A percentile compares a stretch with the other conserved stretches of the same genome.
Conservation (phyloP, 2,888 invertebrate genomes). For the Dryadula phaetusa region DNA sequence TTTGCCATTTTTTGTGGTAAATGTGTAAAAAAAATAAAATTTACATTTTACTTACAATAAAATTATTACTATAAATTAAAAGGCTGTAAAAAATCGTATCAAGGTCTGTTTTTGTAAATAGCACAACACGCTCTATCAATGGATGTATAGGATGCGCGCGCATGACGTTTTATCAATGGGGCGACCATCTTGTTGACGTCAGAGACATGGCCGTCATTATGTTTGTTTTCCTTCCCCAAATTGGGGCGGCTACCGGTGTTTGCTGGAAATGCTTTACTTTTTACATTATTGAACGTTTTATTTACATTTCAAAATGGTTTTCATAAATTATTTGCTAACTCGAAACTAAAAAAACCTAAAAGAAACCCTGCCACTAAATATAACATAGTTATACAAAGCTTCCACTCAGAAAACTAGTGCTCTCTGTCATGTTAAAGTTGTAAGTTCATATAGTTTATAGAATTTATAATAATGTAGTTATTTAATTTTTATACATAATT, state of each 20-base stretch:
- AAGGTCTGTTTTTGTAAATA: slow-evolving; percentile 21
- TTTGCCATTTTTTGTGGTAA: too few relatives aligned
- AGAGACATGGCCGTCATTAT: slow-evolving; percentile 64
- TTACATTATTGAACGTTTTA: not conserved
- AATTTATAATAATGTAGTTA: too few relatives aligned
- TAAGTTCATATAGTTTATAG: not conserved
- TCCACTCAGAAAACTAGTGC: too few relatives aligned
- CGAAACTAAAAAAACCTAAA: too few relatives aligned
- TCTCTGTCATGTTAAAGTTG: too few relatives aligned
- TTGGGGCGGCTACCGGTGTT: slow-evolving; percentile 45
- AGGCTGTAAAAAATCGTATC: slow-evolving; percentile 7
- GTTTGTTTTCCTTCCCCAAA: slow-evolving; percentile 71
- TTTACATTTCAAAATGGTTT: not conserved
- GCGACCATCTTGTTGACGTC: slow-evolving; percentile 78
- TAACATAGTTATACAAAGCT: too few relatives aligned
- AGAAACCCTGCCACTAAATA: too few relatives aligned
- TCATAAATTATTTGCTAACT: not conserved
- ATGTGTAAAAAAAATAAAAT: not conserved
- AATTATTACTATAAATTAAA: not conserved
- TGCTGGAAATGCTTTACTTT: slow-evolving; percentile 18
- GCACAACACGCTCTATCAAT: slow-evolving; percentile 68
- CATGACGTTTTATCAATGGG: slow-evolving; percentile 76
- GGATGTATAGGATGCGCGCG: slow-evolving; percentile 71
- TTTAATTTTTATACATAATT: too few relatives aligned
- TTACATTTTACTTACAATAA: not conserved